phyloP scores from a whole-genome alignment of 2,113 vertebrate species.

The Prunella himalayana region DNA sequence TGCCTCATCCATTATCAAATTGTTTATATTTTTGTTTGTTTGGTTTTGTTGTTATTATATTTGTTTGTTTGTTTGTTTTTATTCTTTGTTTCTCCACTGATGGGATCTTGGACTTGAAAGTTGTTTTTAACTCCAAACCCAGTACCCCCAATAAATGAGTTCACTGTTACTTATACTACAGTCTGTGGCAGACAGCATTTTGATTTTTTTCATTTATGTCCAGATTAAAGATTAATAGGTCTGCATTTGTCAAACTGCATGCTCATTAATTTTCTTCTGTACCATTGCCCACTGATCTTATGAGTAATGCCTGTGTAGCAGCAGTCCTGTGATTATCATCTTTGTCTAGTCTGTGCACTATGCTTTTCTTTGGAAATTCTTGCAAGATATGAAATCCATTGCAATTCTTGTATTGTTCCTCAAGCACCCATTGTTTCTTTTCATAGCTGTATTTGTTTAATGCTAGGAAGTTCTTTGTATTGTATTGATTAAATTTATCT shows the following conservation, averaged over 20 bases:
- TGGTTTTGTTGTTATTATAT: background rate
- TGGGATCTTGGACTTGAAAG: background rate
- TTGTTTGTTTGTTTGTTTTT: background rate
- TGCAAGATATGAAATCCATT: background rate
- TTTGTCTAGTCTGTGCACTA: background rate
- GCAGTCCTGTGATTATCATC: background rate
- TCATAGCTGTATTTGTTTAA: background rate
- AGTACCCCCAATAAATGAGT: background rate
- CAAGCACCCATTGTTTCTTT: background rate
- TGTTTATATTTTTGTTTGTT: background rate
- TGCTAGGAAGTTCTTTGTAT: background rate
- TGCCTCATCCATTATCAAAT: background rate
- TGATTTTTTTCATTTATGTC: background rate
- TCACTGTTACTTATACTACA: background rate
- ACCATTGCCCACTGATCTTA: background rate
- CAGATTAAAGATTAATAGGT: slow-evolving; percentile 6
- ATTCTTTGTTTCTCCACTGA: background rate
- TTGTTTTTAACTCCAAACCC: background rate
- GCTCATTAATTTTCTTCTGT: background rate
- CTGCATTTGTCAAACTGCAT: background rate
- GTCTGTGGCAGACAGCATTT: background rate
- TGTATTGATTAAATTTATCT: background rate
- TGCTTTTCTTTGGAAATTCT: background rate
- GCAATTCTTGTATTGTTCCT: background rate
- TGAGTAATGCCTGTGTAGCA: background rate